These are phyloP conservation scores for Nephrotoma flavescens DNA, from an alignment of 2,888 invertebrate genomes.

Conservation along the genomic window DNA sequence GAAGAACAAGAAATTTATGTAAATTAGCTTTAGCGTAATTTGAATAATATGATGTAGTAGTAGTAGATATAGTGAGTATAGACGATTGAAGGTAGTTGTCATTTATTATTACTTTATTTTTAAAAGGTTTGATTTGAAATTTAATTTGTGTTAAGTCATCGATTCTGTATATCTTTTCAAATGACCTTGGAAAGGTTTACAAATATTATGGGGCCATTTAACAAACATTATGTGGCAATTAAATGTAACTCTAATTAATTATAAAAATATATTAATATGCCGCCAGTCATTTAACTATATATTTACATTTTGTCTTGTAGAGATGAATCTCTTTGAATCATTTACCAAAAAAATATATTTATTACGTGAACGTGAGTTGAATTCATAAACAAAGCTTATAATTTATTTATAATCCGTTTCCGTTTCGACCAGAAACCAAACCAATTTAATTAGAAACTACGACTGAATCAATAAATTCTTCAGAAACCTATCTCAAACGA, in stretches of 20 bases:
- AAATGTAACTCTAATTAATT: background rate
- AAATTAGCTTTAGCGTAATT: background rate
- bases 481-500: background rate
- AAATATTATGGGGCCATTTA: background rate
- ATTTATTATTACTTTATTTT: background rate
- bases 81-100: background rate
- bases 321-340: background rate
- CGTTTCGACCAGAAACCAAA: background rate
- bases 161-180: background rate
- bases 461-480: background rate
- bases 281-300: background rate
- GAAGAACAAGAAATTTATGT: background rate
- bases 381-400: background rate
- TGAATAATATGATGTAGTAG: background rate
- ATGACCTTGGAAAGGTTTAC: background rate
- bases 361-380: background rate
- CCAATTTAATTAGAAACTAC: background rate
- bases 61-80: background rate
- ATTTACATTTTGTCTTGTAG: background rate
- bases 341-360: background rate
- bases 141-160: background rate
- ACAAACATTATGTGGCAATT: background rate
- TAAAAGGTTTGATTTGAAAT: background rate
- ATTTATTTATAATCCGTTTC: background rate
- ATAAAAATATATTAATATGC: background rate